phyloP scores from a whole-genome alignment of 2,113 vertebrate genomes.

The Puntigrus tetrazona region DNA sequence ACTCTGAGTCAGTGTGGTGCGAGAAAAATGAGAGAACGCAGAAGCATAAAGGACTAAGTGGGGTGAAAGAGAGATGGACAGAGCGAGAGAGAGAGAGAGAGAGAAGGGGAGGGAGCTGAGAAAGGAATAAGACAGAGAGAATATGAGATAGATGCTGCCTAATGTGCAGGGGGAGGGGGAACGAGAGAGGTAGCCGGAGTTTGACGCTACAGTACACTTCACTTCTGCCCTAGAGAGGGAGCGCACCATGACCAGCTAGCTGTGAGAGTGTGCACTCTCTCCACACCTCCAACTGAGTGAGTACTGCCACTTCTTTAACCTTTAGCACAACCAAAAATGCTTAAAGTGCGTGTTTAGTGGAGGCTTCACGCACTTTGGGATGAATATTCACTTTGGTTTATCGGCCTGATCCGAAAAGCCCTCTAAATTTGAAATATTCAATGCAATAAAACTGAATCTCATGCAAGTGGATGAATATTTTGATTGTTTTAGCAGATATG shows the following conservation, averaged over 20 bases:
- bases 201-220: slow-evolving; percentile 72
- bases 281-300: slow-evolving; percentile 76
- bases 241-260: slow-evolving; percentile 75
- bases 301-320: slow-evolving; percentile 58
- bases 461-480: background rate
- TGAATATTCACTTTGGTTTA: background rate
- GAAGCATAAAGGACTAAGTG: slow-evolving; percentile 1
- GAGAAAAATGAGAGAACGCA: background rate
- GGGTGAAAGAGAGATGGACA: background rate
- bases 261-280: slow-evolving; percentile 68
- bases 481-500: background rate
- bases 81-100: background rate
- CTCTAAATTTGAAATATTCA: slow-evolving; percentile 29
- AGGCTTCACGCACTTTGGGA: background rate
- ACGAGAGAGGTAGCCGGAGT: slow-evolving; percentile 52
- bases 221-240: slow-evolving; percentile 72
- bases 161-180: slow-evolving; percentile 57
- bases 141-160: slow-evolving; percentile 31
- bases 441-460: slow-evolving; percentile 4
- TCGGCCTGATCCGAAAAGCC: background rate
- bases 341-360: background rate
- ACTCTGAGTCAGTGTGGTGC: background rate
- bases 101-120: background rate
- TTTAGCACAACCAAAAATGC: background rate
- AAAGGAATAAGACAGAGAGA: slow-evolving; percentile 32